Percentiles rank a stretch among this genome's conserved stretches.
Evolutionary conservation across 2,797 vertebrate species (phyloP).

Genomic region (Cirrhinus molitorella): DNA sequence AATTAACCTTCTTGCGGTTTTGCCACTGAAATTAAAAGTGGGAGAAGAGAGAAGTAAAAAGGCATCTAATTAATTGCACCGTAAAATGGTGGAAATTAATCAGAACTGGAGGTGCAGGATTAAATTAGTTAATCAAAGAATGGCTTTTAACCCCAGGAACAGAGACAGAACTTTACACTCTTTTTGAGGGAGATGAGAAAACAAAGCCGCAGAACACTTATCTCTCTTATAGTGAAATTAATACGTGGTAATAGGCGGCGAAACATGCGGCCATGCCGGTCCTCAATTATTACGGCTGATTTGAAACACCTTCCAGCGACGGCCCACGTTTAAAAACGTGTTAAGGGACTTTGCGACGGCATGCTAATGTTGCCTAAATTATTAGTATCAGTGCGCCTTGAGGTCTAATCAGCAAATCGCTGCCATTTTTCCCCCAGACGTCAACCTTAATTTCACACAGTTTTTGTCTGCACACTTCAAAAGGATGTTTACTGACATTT

Average conservation of each 20-base stretch:
- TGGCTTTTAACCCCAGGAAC: constrained; percentile 57
- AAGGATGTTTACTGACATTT: constrained; percentile 50
- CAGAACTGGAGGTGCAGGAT: constrained; percentile 57
- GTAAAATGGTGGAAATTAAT: constrained; percentile 62
- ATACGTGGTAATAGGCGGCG: constrained; percentile 41
- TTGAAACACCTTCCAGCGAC: constrained; percentile 53
- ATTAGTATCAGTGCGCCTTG: constrained; percentile 47
- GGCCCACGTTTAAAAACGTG: constrained; percentile 55
- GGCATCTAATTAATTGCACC: constrained; percentile 63
- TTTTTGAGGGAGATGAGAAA: constrained; percentile 42
- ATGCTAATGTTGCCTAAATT: constrained; percentile 61
- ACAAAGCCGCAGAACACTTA: constrained; percentile 45
- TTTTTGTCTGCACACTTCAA: constrained; percentile 33
- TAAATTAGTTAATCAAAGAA: constrained; percentile 63
- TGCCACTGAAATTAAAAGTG: constrained; percentile 61
- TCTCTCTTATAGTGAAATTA: constrained; percentile 53
- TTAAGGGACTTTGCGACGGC: constrained; percentile 49
- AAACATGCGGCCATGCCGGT: constrained; percentile 25
- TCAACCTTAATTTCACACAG: constrained; percentile 17
- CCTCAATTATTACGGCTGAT: constrained; percentile 45
- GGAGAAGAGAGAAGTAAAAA: constrained; percentile 57
- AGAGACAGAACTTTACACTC: constrained; percentile 23
- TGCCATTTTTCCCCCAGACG: not conserved
- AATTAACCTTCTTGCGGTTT: constrained; percentile 68
- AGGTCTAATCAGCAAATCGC: constrained; percentile 43